phyloP scores from a whole-genome alignment of 2,797 vertebrate species.

The Squalus acanthias region DNA sequence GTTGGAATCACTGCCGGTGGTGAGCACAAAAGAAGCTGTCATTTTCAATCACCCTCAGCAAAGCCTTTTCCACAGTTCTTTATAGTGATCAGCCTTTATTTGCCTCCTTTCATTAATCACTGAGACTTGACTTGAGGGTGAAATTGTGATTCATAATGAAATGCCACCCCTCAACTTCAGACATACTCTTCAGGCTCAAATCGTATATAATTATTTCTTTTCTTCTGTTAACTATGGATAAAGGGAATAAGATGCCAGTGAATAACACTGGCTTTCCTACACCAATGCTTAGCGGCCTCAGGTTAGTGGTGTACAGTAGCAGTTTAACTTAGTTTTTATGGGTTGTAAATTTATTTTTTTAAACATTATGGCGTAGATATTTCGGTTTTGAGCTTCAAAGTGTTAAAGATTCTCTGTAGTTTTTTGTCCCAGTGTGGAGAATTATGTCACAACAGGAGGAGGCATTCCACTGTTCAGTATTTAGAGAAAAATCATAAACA shows the following conservation, averaged over 20 bases:
- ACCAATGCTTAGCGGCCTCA: not conserved
- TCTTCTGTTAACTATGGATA: not conserved
- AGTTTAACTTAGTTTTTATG: not conserved
- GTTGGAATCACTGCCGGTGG: slow-evolving; percentile 31
- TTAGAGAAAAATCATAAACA: not conserved
- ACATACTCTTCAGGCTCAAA: not conserved
- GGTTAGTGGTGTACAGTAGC: not conserved
- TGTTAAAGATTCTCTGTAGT: not conserved
- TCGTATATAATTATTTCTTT: not conserved
- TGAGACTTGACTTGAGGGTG: slow-evolving; percentile 16
- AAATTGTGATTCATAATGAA: slow-evolving; percentile 7
- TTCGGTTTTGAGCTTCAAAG: not conserved
- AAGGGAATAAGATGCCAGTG: slow-evolving; percentile 43
- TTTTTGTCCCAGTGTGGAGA: not conserved
- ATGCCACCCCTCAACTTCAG: not conserved
- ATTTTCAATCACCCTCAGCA: slow-evolving; percentile 35
- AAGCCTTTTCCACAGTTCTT: slow-evolving; percentile 15
- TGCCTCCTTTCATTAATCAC: slow-evolving; percentile 33
- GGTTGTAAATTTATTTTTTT: not conserved
- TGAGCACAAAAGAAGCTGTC: slow-evolving; percentile 39
- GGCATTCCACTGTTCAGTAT: not conserved
- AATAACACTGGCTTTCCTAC: slow-evolving; percentile 41
- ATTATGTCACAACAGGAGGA: not conserved
- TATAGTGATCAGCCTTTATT: slow-evolving; percentile 33
- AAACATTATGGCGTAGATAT: not conserved